phyloP scores from a whole-genome alignment of 2,888 invertebrate genomes.

The Drosophila meridiana region DNA sequence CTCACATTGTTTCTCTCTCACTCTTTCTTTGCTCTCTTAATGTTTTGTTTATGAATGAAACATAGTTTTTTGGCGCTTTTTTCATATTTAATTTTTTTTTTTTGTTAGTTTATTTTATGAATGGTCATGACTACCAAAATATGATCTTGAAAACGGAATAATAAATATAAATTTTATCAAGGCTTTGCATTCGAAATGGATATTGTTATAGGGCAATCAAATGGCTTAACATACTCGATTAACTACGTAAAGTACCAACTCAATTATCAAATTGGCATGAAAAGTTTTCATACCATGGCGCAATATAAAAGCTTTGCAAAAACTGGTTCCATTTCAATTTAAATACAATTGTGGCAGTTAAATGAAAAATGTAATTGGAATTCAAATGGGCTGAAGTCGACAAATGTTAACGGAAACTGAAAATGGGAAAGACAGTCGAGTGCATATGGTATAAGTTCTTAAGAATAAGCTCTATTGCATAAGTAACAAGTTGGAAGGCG shows the following conservation, averaged over 20 bases:
- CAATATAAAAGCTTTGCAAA: background rate
- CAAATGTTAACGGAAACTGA: background rate
- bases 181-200: background rate
- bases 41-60: slow-evolving; percentile 42
- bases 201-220: background rate
- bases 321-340: background rate
- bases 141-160: background rate
- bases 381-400: background rate
- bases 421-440: background rate
- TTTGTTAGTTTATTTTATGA: slow-evolving; percentile 25
- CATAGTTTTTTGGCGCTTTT: background rate
- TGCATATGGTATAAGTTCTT: background rate
- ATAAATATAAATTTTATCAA: background rate
- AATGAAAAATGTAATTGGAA: background rate
- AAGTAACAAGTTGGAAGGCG: background rate
- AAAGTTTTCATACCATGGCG: background rate
- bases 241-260: slow-evolving; percentile 1
- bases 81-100: slow-evolving; percentile 16
- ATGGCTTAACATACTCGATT: background rate
- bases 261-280: slow-evolving; percentile 13
- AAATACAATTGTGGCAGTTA: no score
- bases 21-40: slow-evolving; percentile 2
- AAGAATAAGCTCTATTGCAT: background rate
- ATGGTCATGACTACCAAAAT: slow-evolving; percentile 23
- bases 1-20: background rate